These are phyloP conservation scores for Sebastes cheni DNA, from an alignment of 2,797 vertebrate genomes.

Conservation along the genomic window DNA sequence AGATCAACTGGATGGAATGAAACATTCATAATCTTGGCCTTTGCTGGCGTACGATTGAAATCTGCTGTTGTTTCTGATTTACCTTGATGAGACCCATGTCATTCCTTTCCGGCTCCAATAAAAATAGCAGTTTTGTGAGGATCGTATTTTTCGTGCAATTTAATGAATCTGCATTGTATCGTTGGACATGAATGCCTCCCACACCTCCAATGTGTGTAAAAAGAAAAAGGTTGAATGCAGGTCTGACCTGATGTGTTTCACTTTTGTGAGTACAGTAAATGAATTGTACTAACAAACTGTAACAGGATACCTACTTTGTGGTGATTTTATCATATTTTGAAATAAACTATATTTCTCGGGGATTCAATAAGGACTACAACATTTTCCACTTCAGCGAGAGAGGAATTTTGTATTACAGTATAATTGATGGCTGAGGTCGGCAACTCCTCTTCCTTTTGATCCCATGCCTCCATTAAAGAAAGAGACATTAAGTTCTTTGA, in stretches of 20 bases:
- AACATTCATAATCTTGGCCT: slow-evolving; percentile 30
- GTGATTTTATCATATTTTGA: neutral
- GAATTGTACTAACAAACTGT: neutral
- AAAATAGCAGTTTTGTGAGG: slow-evolving; percentile 22
- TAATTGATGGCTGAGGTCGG: neutral
- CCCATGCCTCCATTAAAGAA: slow-evolving; percentile 25
- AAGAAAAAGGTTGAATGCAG: neutral
- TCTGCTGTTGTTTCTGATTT: slow-evolving; percentile 60
- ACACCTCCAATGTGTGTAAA: neutral
- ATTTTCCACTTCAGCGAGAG: slow-evolving; percentile 15
- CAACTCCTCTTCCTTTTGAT: slow-evolving; percentile 43
- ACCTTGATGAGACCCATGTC: slow-evolving; percentile 62
- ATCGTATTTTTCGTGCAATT: slow-evolving; percentile 15
- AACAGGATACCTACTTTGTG: neutral
- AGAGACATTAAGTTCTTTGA: slow-evolving; percentile 56
- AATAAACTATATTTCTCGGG: neutral
- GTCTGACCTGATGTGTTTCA: slow-evolving; percentile 11
- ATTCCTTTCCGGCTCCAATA: slow-evolving; percentile 31
- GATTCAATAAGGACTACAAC: neutral
- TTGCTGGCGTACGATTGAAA: slow-evolving; percentile 43
- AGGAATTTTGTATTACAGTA: slow-evolving; percentile 21
- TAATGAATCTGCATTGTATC: slow-evolving; percentile 29
- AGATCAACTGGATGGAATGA: slow-evolving; percentile 66
- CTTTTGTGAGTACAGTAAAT: neutral
- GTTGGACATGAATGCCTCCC: slow-evolving; percentile 22